These are phyloP conservation scores for Boloria selene DNA, from an alignment of 2,888 invertebrate species.

Conservation along the genomic window DNA sequence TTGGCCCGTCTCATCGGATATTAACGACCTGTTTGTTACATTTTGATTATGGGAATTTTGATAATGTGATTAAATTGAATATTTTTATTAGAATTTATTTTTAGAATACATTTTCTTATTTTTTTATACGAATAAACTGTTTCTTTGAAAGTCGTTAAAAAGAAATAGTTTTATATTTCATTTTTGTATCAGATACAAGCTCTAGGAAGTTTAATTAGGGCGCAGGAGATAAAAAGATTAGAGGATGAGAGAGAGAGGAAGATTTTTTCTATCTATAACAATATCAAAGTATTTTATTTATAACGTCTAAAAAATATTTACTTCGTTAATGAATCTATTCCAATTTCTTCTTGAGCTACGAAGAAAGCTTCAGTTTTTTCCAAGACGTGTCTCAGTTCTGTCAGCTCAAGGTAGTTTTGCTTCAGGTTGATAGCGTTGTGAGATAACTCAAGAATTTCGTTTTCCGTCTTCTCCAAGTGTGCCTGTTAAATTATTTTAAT, in stretches of 20 bases:
- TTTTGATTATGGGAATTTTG: too few species aligned
- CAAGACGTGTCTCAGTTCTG: slow-evolving; percentile 94
- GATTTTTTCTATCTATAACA: too few species aligned
- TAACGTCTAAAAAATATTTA: slow-evolving; percentile 46
- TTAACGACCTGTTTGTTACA: slow-evolving; percentile 60
- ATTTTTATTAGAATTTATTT: too few species aligned
- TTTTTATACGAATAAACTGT: background rate
- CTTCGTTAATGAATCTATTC: slow-evolving; percentile 85
- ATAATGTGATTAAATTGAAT: too few species aligned
- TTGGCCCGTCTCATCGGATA: slow-evolving; percentile 72
- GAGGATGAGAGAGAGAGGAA: too few species aligned
- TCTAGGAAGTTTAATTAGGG: too few species aligned
- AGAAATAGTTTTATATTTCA: too few species aligned
- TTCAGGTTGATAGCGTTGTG: slow-evolving; percentile 96
- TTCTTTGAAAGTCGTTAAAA: too few species aligned
- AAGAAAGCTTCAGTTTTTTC: slow-evolving; percentile 96
- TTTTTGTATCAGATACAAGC: too few species aligned
- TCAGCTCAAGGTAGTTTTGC: slow-evolving; percentile 94
- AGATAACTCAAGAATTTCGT: slow-evolving; percentile 95
- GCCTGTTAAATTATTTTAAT: slow-evolving; percentile 79
- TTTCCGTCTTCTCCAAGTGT: slow-evolving; percentile 97
- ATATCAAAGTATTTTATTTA: background rate
- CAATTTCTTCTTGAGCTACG: slow-evolving; percentile 89
- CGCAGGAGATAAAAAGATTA: too few species aligned
- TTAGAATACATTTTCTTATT: too few species aligned